A percentile compares a stretch with the other conserved stretches of the same genome.
phyloP scores from a whole-genome alignment of 2,888 invertebrate genomes.

The Netelia virgata region DNA sequence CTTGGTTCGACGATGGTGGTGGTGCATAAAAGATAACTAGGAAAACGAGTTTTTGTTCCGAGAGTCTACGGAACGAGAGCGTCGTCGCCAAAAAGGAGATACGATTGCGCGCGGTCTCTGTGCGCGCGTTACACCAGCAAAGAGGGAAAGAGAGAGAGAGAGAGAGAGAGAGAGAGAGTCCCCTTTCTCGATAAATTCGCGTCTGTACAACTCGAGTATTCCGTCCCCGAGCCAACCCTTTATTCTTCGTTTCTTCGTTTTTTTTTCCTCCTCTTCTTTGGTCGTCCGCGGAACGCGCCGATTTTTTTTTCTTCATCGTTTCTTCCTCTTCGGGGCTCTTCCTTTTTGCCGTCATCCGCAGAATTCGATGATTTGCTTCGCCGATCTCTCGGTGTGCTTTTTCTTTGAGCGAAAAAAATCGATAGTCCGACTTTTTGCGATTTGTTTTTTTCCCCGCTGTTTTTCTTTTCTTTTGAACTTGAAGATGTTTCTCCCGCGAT shows the following conservation, averaged over 20 bases:
- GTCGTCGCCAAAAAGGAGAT: conserved; percentile 61
- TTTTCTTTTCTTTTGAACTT: no score
- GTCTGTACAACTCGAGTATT: conserved; percentile 50
- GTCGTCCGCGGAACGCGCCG: conserved; percentile 22
- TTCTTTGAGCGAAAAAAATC: background rate
- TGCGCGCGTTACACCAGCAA: background rate
- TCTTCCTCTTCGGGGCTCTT: background rate
- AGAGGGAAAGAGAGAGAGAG: no score
- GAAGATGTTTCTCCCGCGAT: no score
- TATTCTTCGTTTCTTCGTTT: conserved; percentile 9
- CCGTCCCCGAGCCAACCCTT: conserved; percentile 1
- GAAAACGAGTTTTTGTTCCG: conserved; percentile 60
- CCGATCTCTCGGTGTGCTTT: background rate
- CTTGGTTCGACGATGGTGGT: conserved; percentile 14
- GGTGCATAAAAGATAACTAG: conserved; percentile 51
- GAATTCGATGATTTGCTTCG: background rate
- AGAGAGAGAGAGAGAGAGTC: background rate
- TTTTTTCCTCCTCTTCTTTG: conserved; percentile 3
- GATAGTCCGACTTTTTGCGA: background rate
- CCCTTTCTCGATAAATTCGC: conserved; percentile 48
- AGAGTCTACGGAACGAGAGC: conserved; percentile 40
- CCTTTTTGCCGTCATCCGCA: background rate
- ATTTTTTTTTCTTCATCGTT: conserved; percentile 3
- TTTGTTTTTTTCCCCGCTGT: no score
- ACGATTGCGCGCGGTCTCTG: conserved; percentile 15